Evolutionary conservation across 2,113 vertebrate species (phyloP), one percentile per base, ranked within the genome.

Genomic region (Rhabdomys dilectus): DNA sequence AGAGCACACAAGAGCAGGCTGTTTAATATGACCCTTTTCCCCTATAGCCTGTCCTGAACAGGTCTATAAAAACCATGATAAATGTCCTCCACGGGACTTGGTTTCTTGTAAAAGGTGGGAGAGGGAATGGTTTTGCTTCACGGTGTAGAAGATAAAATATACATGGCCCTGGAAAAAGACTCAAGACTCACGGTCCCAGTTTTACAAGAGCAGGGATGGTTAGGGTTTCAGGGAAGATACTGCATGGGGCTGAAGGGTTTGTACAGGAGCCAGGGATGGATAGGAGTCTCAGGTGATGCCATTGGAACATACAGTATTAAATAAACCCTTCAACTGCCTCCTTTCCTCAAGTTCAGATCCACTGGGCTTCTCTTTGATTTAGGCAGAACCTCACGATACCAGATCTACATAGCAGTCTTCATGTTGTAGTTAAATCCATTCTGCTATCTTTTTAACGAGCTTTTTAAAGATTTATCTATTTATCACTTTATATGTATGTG

Each of bases 41-140:
- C 88, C 31, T 60, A 84, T 0, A 86, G 58, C 10, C 22, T 15
- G 66, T 72, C 53, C 88, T 91, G 48, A 96, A 66, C 0, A 95
- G 62, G 53, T 42, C 62, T 85, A 88, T 72, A 96, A 90, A 97
- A 93, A 85, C n/a, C 77, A 88, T 75, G 78, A 91, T 90, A 90
- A 84, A 92, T 88, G 36, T 80, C 68, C 86, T 88, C 75, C 22
- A 36, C 68, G 42, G 75, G 60, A 93, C 80, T 95, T 45, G 19
- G 56, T 88, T 94, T 93, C 91, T 77, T 93, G 5, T 92, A 88
- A 97, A 91, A 96, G 22, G 81, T 91, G 39, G 36, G 92, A 93
- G 81, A 88, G 39, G 62, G 72, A 77, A n/a, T 77, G 72, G 64
- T 94, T 84, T 95, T 88, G 45, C 86, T 95, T 82, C 64, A 90